Conservation (phyloP, 30 jellyfish, hydroid and myxozoan species). For the Aurelia sp. region DNA sequence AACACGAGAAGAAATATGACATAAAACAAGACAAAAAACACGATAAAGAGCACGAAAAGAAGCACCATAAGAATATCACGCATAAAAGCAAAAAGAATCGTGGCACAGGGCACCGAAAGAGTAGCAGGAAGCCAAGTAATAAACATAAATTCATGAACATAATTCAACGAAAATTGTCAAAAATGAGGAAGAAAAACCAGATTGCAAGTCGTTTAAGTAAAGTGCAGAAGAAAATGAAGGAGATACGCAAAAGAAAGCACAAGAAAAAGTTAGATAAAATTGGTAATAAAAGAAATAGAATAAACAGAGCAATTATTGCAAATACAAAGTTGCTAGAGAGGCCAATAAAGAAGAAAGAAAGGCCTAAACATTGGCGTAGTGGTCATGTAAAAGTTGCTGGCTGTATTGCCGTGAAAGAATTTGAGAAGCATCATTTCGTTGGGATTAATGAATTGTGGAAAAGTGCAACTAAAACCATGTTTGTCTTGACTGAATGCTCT, state of each 20-base stretch:
- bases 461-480: conserved; percentile 16
- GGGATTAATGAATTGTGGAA: conserved; percentile 29
- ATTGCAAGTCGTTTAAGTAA: conserved; percentile 54
- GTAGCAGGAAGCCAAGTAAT: not conserved
- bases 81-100: not conserved
- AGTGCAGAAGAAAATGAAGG: conserved; percentile 42
- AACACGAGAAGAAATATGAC: too few species aligned
- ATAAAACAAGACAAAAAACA: too few species aligned
- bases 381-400: conserved; percentile 32
- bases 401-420: conserved; percentile 41
- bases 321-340: conserved; percentile 20
- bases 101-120: not conserved
- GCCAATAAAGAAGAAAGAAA: conserved; percentile 21
- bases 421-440: conserved; percentile 39
- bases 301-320: not conserved
- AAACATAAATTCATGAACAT: conserved; percentile 67
- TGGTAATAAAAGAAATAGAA: conserved; percentile 2
- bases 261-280: not conserved
- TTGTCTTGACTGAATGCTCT: conserved; percentile 55
- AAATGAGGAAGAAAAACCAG: conserved; percentile 57
- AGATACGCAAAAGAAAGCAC: conserved; percentile 32
- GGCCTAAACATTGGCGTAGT: conserved; percentile 64
- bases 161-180: conserved; percentile 44
- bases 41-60: too few species aligned
- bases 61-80: not conserved